phyloP scores from a whole-genome alignment of 2,888 invertebrate species.

The Willowsia nigromaculata region DNA sequence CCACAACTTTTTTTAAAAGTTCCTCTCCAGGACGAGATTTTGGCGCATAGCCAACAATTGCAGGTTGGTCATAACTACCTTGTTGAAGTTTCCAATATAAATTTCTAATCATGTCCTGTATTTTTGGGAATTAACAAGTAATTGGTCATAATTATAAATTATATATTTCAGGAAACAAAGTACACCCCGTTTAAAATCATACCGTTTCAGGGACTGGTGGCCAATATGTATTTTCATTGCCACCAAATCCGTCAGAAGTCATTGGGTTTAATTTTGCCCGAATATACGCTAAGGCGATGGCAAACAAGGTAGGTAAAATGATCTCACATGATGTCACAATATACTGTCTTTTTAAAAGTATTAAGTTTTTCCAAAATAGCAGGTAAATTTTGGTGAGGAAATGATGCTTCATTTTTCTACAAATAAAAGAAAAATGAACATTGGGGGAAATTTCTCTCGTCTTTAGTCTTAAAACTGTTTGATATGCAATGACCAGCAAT shows the following conservation, averaged over 20 bases:
- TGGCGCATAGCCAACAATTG: not conserved
- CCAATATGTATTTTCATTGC: not conserved
- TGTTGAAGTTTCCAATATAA: too few relatives aligned
- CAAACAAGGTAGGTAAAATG: constrained; percentile 76
- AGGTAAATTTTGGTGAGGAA: constrained; percentile 67
- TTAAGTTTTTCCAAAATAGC: constrained; percentile 78
- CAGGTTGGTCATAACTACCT: not conserved
- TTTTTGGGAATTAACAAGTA: too few relatives aligned
- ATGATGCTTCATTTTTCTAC: constrained; percentile 7
- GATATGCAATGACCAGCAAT: too few relatives aligned
- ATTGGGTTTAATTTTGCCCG: not conserved
- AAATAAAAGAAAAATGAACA: too few relatives aligned
- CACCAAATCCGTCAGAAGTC: too few relatives aligned
- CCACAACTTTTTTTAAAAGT: not conserved
- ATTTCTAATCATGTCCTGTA: too few relatives aligned
- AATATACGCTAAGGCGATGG: constrained; percentile 68
- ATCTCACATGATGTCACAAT: constrained; percentile 77
- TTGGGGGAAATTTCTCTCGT: too few relatives aligned
- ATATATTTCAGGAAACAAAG: too few relatives aligned
- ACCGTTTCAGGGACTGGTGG: not conserved
- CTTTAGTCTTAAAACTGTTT: too few relatives aligned
- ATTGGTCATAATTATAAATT: too few relatives aligned
- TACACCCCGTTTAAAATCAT: too few relatives aligned
- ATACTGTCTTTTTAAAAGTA: constrained; percentile 76
- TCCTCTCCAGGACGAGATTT: not conserved